Base-by-base conservation (phyloP, 1,140 invertebrate genomes). In the Bombyx mori region DNA sequence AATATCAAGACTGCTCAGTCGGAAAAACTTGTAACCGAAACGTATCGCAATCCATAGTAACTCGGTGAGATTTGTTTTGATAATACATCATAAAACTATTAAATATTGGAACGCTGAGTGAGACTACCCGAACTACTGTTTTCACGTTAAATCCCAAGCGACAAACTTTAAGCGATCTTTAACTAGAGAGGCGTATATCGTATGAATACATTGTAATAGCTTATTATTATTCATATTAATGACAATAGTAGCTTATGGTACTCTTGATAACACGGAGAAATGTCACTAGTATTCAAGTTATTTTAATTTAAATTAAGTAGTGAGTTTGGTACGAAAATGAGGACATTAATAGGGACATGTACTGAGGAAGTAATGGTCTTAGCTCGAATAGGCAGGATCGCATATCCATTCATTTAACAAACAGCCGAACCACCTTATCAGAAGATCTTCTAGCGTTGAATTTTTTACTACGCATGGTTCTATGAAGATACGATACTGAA, bases 71-170 rank as follows among this genome's bases (percentile, higher is more conserved):
- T 85, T 87, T 88, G 86, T 88, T 89, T 88, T 89, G 82, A 88
- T 87, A 89, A 89, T 89, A 89, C 85, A 88, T 89, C 88, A 89
- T 88, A 88, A 88, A 86, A 88, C 85, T 88, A 88, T 89, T 89
- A 89, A 88, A 89, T 88, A 88, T 89, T 86, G 74, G 78, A 79
- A 75, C 81, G 88, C 76, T 82, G 86, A 89, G 84, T 88, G 88
- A 89, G 82, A 87, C 79, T 87, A 84, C 66, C 85, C 77, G 73
- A 65, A 73, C 79, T 68, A 74, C 67, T 79, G 72, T 81, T 77
- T 79, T 77, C 75, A 75, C 69, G 70, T 66, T 70, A 63, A 61
- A 62, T 65, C 67, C 50, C 18, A 51, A 35, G 22, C 9, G 26
- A 35, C 7, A 26, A 51, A 50, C 12, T 51, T 35, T 12, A 47